Percentiles rank a stretch among this genome's conserved stretches.
Conservation (phyloP, 1,140 invertebrate genomes). For the Antheraea mylitta region DNA sequence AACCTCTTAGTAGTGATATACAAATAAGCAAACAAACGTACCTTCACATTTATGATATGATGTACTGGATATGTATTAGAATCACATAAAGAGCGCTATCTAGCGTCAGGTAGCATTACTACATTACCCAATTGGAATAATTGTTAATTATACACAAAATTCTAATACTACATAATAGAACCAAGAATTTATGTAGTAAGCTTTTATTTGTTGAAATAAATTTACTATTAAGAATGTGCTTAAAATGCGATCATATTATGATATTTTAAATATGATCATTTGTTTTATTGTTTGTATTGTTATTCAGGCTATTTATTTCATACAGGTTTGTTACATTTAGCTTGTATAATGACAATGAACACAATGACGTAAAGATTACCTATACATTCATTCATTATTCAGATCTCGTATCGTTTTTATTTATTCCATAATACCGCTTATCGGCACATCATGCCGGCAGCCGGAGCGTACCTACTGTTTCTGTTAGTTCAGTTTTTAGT, state of each 20-base stretch:
- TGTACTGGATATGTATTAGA: not conserved
- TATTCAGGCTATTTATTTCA: not conserved
- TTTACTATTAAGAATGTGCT: not conserved
- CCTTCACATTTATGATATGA: too few relatives aligned
- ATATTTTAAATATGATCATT: not conserved
- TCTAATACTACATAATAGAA: not conserved
- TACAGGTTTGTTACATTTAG: not conserved
- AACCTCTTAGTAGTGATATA: too few relatives aligned
- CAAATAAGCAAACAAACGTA: too few relatives aligned
- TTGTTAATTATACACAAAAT: not conserved
- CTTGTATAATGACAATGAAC: constrained; percentile 19
- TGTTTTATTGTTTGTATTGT: not conserved
- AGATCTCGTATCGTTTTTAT: constrained; percentile 63
- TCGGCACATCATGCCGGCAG: constrained; percentile 61
- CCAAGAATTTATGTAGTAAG: not conserved
- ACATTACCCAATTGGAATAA: not conserved
- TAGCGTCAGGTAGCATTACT: constrained; percentile 28
- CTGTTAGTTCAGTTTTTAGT: constrained; percentile 50
- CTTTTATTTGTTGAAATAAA: too few relatives aligned
- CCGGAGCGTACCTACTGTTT: constrained; percentile 41
- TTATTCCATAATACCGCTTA: constrained; percentile 72
- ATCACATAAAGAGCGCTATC: constrained; percentile 24
- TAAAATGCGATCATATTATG: not conserved
- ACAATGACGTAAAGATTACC: constrained; percentile 34
- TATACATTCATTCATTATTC: constrained; percentile 65